Percentiles rank a stretch among this genome's conserved stretches.
These are phyloP conservation scores for Strix occidentalis DNA, from an alignment of 2,797 vertebrate genomes.

Conservation along the genomic window DNA sequence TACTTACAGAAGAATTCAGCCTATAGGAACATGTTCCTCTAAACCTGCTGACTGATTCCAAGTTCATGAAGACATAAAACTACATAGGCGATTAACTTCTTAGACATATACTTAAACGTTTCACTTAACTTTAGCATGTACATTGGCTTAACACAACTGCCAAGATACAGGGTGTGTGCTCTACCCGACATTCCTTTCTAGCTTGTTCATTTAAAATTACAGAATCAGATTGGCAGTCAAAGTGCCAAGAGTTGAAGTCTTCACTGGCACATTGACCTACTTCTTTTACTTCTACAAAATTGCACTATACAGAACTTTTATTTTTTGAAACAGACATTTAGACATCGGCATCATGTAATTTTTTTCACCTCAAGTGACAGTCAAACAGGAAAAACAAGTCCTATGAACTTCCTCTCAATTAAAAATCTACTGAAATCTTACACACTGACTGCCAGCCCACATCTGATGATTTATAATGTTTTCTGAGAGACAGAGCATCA, in stretches of 20 bases:
- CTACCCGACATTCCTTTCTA: constrained; percentile 34
- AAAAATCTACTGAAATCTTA: neutral
- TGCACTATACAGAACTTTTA: neutral
- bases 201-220: constrained; percentile 5
- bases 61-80: neutral
- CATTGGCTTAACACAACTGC: neutral
- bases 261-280: neutral
- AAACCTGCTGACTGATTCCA: neutral
- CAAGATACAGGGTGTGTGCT: constrained; percentile 22
- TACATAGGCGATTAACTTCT: neutral
- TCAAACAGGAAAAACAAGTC: neutral
- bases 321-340: neutral
- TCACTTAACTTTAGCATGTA: neutral
- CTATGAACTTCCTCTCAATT: neutral
- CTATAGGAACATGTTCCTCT: neutral
- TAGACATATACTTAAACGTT: neutral
- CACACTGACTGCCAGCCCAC: neutral
- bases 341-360: neutral
- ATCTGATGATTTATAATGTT: neutral
- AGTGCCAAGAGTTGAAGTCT: neutral
- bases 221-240: neutral
- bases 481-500: neutral
- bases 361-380: neutral
- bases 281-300: neutral
- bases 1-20: neutral